Evolutionary conservation across 2,797 vertebrate species (phyloP).

Genomic region (Presbytis comata): DNA sequence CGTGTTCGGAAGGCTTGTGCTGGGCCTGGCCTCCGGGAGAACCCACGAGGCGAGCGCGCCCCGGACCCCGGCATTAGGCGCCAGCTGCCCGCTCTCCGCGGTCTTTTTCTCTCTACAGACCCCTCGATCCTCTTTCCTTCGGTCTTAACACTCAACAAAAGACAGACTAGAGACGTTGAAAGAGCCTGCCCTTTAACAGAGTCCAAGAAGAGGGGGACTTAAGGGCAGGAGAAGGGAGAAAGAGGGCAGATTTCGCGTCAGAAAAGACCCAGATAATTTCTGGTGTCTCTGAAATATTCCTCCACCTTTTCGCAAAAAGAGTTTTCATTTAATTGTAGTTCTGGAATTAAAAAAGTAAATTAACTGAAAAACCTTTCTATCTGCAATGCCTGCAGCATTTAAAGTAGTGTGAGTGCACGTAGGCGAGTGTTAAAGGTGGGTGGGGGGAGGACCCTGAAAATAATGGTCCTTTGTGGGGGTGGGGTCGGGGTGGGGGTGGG

Average conservation of each 20-base stretch:
- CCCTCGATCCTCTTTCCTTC: not conserved
- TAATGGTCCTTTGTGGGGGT: not conserved
- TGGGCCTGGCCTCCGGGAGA: conserved; percentile 68
- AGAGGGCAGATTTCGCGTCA: not conserved
- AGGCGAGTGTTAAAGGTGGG: not conserved
- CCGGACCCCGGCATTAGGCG: not conserved
- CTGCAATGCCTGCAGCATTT: not conserved
- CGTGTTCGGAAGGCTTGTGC: conserved; percentile 79
- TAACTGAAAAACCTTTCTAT: not conserved
- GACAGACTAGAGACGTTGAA: not conserved
- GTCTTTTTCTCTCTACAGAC: not conserved
- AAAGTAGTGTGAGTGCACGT: rapidly evolving
- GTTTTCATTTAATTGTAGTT: not conserved
- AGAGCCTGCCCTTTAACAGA: not conserved
- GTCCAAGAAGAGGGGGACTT: not conserved
- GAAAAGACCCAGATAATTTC: not conserved
- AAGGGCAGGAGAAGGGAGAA: not conserved
- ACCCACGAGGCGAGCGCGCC: conserved; percentile 13
- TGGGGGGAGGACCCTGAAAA: not conserved
- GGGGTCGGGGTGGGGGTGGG: too few relatives aligned
- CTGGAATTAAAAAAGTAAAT: not conserved
- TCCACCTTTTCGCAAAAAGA: not conserved
- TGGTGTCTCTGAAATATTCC: not conserved
- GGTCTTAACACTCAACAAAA: not conserved
- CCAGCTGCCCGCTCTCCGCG: not conserved